Evolutionary conservation across 2,888 invertebrate genomes (phyloP), one percentile per base, ranked within the genome.

Genomic region (Aporophyla nigra): DNA sequence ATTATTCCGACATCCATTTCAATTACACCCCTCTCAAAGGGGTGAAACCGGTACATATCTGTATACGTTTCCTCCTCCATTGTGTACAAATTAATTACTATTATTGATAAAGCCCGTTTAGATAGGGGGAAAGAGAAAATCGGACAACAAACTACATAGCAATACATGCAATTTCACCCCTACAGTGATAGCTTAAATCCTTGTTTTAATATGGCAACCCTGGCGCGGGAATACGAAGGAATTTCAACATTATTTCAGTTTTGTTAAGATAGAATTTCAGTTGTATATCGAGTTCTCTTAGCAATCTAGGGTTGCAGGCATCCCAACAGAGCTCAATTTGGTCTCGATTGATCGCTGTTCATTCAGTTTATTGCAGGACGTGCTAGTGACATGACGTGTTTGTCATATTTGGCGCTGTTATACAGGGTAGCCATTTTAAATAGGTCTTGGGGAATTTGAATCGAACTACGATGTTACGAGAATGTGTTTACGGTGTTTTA

Each of bases 251-350:
- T 78, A 81, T 83, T 24, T 24, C 10, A 12, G 16, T 74, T 62
- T 24, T 3, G 27, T 71, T 85, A 87, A 66, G 70, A 88, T 78
- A 74, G 74, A 71, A 71, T 84, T 86, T 90, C 69, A 78, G 71
- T 77, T 66, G 74, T 76, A 80, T 83, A 85, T 84, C 82, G 85
- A 84, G 83, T 84, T 89, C 90, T 89, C 89, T 90, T 90, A 91
- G 90, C 89, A 89, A 91, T 90, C 89, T 66, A 58, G 59, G 54
- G 59, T 14, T 91, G 87, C 89, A 90, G 92, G 90, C 91, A 90
- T 90, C 88, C 90, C 87, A 86, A 83, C 86, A 76, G 74, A 84
- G 87, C 86, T 89, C 78, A 72, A 87, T 78, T 84, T 86, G 80
- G 24, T 19, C 69, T 78, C 69, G 54, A 82, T 78, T 82, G 73